phyloP scores from a whole-genome alignment of 1,140 invertebrate species.

The Berghia stephanieae region DNA sequence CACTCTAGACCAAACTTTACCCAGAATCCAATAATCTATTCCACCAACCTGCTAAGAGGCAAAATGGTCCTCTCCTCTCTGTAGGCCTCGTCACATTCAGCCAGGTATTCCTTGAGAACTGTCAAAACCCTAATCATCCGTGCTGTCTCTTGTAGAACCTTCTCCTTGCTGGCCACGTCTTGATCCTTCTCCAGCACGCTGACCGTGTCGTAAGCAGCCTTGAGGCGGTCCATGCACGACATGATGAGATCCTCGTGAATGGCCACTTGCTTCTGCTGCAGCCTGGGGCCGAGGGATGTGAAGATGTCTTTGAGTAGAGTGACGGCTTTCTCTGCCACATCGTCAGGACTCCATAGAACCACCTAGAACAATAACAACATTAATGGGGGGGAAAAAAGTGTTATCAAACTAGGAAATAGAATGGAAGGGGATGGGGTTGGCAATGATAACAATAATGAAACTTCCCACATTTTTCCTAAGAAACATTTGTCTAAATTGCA shows the following conservation, averaged over 20 bases:
- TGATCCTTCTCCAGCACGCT: slow-evolving; percentile 69
- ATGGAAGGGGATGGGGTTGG: too few relatives aligned
- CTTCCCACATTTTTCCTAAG: too few relatives aligned
- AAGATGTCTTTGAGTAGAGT: slow-evolving; percentile 92
- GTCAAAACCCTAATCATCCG: slow-evolving; percentile 93
- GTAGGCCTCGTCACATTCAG: slow-evolving; percentile 93
- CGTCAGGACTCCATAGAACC: slow-evolving; percentile 87
- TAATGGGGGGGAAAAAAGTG: background rate
- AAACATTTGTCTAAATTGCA: too few relatives aligned
- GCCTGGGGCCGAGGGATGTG: slow-evolving; percentile 88
- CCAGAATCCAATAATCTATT: background rate
- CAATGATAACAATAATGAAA: too few relatives aligned
- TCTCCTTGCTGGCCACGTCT: slow-evolving; percentile 67
- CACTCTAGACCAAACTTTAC: too few relatives aligned
- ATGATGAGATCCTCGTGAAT: slow-evolving; percentile 93
- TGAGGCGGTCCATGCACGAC: slow-evolving; percentile 86
- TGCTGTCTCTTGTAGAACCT: slow-evolving; percentile 78
- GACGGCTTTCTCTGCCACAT: slow-evolving; percentile 90
- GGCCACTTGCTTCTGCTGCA: slow-evolving; percentile 79
- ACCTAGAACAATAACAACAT: too few relatives aligned
- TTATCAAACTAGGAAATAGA: too few relatives aligned
- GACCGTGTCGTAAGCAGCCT: slow-evolving; percentile 78
- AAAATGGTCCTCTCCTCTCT: slow-evolving; percentile 88
- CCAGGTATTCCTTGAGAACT: slow-evolving; percentile 94
- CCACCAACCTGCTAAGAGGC: slow-evolving; percentile 79